Base-by-base conservation (phyloP, 1,140 invertebrate species). In the Trachymyrmex septentrionalis region DNA sequence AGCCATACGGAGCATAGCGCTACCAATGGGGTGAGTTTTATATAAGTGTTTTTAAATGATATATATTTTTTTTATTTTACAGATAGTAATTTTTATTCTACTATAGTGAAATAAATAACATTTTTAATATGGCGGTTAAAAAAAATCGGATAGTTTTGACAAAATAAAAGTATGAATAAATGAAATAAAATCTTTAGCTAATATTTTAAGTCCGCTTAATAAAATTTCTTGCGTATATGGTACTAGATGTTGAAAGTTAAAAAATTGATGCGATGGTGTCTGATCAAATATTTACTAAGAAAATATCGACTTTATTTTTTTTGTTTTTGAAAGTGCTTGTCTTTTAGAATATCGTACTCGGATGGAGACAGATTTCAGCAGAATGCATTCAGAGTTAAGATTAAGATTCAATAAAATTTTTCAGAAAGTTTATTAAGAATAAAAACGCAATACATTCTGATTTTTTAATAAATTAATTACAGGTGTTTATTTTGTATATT, bases 1-100 rank as follows among this genome's bases (percentile, higher is more conserved):
- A 50, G 16, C 59, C 38, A 21, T 24, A 30, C 67, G 14, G 19
- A 53, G 73, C 55, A 19, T 53, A 50, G 63, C 34, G 38, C 44
- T 77, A 78, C 48, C 82, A 87, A 89, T 89, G 59, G 71, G 85
- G 87, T 89, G 81, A 89, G 87, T 89, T 10, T 48, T 66, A 14
- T 55, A 69, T 19, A 38, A 67, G 63, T 67, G 30, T 0, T 48
- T 50, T 14, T 48, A 19, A 9, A 30, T 24, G 16, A 27, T 21
- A 14, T 30, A 24, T 14, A 19, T 30, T 57, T 57, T 67, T 78
- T 67, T 44, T 9, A n/a, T 2, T 72, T 9, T 48, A 44, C 1
- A 27, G 16, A 38, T 38, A 38, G 1, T 38, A 38, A 38, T 38
- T 38, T 38, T 38, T 38, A 38, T 38, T 38, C 6, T 44, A 44